These are phyloP conservation scores for Gambusia yucatana DNA, from an alignment of 2,797 vertebrate genomes.

Conservation along the genomic window DNA sequence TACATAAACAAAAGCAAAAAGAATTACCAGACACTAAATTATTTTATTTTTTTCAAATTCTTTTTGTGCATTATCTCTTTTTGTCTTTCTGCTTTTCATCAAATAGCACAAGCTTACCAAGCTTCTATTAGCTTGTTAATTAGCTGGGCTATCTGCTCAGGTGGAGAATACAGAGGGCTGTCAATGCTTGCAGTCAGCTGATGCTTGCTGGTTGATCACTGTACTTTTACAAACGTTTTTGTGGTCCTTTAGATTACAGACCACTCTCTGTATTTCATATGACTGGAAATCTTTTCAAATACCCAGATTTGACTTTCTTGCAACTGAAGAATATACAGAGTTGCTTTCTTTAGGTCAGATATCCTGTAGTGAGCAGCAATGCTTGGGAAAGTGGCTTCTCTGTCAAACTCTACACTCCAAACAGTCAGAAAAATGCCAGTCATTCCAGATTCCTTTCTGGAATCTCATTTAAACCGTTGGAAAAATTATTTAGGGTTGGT, in stretches of 20 bases:
- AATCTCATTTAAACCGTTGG: background rate
- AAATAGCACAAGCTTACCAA: background rate
- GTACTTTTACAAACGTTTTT: background rate
- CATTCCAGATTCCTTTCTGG: background rate
- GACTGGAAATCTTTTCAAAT: background rate
- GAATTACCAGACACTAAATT: background rate
- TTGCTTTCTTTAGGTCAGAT: background rate
- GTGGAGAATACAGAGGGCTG: background rate
- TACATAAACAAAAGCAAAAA: background rate
- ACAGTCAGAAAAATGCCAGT: background rate
- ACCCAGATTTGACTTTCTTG: background rate
- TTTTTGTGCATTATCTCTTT: background rate
- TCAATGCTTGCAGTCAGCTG: background rate
- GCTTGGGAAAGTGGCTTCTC: background rate
- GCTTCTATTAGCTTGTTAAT: background rate
- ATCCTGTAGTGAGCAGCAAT: background rate
- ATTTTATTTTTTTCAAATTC: background rate
- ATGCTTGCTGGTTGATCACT: background rate
- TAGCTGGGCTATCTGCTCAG: too few relatives aligned
- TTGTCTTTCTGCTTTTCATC: background rate
- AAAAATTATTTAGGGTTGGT: background rate
- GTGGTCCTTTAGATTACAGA: background rate
- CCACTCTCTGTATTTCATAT: background rate
- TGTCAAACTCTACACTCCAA: background rate
- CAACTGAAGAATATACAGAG: background rate